Base-by-base conservation (phyloP, 2,113 vertebrate species). In the Mustela lutreola region DNA sequence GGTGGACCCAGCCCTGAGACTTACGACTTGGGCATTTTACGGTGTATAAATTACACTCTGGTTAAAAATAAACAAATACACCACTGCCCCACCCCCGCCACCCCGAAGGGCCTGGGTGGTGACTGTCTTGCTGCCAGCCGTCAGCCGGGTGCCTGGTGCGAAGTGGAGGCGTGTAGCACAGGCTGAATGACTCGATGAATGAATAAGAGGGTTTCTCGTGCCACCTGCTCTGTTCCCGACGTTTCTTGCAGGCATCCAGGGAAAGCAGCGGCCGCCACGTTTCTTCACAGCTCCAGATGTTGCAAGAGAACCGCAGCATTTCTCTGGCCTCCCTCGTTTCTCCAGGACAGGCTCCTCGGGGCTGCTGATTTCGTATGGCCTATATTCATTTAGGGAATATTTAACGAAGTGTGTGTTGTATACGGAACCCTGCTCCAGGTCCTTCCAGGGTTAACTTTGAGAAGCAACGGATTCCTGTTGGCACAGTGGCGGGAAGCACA, bases 381-480 rank as follows among this genome's bases (percentile, higher is more conserved):
- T 1, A 9, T 26, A 24, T n/a, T 89, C 84, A 65, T 36, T 89
- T 36, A 48, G 31, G 45, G 89, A 65, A n/a, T 6, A 15, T 31
- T 80, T 85, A 89, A 89, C 5, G 26, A 78, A 53, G 58, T 28
- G 3, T 4, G 53, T 39, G 21, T 19, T 79, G 24, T 45, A 53
- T 16, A 79, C 33, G 24, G 86, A 95, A 33, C 10, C 16, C 11
- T 10, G 11, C 26, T 81, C 36, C 42, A 39, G 62, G 48, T 70
- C 75, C 16, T 67, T 92, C 36, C 39, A 78, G 50, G 70, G 62
- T 62, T 60, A 80, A 91, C 28, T 45, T 91, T 84, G 26, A 94
- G 18, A 87, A 70, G 50, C 48, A 71, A 48, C 21, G 33, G 71
- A 70, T 63, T 42, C 86, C 80, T 31, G 26, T 31, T n/a, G 58